These are phyloP conservation scores for Vanessa atalanta DNA, from an alignment of 1,140 invertebrate species.

Conservation along the genomic window DNA sequence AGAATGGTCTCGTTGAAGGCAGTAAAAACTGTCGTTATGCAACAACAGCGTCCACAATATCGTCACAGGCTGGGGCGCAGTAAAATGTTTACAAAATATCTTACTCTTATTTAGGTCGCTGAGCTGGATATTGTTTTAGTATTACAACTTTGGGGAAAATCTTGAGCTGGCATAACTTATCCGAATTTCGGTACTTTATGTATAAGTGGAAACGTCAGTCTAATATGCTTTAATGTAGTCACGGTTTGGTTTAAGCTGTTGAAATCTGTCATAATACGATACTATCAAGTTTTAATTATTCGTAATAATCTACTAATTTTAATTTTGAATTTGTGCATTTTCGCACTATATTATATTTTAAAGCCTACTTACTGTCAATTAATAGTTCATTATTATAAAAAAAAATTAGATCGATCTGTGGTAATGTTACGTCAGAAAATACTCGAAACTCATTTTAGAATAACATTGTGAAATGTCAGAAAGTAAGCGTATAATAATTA, in stretches of 20 bases:
- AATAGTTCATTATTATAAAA: too few species aligned
- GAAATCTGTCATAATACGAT: too few species aligned
- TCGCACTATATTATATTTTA: not conserved
- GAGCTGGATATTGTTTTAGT: slow-evolving; percentile 29
- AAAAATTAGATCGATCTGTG: too few species aligned
- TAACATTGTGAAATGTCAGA: too few species aligned
- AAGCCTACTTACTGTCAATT: too few species aligned
- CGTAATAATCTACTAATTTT: too few species aligned
- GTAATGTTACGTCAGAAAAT: too few species aligned
- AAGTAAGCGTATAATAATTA: too few species aligned
- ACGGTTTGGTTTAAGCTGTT: not conserved
- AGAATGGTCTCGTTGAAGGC: slow-evolving; percentile 57
- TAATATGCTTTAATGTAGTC: not conserved
- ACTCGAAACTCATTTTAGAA: too few species aligned
- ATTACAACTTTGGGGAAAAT: slow-evolving; percentile 14
- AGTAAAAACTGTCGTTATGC: slow-evolving; percentile 71
- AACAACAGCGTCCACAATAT: slow-evolving; percentile 68
- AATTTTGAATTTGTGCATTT: too few species aligned
- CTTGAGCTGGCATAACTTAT: slow-evolving; percentile 4
- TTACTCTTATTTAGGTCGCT: slow-evolving; percentile 57
- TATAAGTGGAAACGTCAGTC: not conserved
- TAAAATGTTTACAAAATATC: slow-evolving; percentile 75
- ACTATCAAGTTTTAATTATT: too few species aligned
- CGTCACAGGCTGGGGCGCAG: slow-evolving; percentile 67
- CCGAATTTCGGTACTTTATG: not conserved